A percentile compares a stretch with the other conserved stretches of the same genome.
These are phyloP conservation scores for Morpho deidamia DNA, from an alignment of 2,888 invertebrate genomes.

Conservation along the genomic window DNA sequence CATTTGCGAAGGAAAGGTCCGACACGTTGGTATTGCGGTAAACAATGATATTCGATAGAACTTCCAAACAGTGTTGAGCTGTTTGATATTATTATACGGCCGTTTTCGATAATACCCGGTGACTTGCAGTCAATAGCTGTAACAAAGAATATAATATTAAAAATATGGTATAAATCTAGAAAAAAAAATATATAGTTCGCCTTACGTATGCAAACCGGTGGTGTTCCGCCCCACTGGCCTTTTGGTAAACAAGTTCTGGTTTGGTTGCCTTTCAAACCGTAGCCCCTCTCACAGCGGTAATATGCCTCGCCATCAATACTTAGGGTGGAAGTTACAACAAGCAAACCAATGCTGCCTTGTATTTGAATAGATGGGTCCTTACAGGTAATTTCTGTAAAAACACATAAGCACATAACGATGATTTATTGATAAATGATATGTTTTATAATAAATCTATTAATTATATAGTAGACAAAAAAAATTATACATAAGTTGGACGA, in stretches of 20 bases:
- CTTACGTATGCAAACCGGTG: constrained; percentile 90
- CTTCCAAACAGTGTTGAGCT: constrained; percentile 90
- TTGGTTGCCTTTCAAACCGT: constrained; percentile 87
- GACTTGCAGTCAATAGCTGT: constrained; percentile 91
- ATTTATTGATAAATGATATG: no score
- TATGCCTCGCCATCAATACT: constrained; percentile 89
- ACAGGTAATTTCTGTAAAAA: constrained; percentile 85
- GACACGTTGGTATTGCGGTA: constrained; percentile 89
- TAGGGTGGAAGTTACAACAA: constrained; percentile 80
- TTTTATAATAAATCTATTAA: no score
- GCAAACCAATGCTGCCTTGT: constrained; percentile 72
- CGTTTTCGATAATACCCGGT: constrained; percentile 89
- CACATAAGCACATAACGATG: no score
- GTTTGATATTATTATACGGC: constrained; percentile 91
- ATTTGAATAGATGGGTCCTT: constrained; percentile 80
- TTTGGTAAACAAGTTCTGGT: constrained; percentile 86
- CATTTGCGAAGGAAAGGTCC: constrained; percentile 92
- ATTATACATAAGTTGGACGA: no score
- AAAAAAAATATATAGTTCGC: constrained; percentile 23
- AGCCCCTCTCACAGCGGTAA: constrained; percentile 90
- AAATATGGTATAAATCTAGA: neutral
- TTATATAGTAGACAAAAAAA: no score
- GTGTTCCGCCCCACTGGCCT: constrained; percentile 89
- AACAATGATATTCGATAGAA: constrained; percentile 92
- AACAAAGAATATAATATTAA: constrained; percentile 18